Evolutionary conservation across 2,113 vertebrate genomes (phyloP).

Genomic region (Sialia sialis): DNA sequence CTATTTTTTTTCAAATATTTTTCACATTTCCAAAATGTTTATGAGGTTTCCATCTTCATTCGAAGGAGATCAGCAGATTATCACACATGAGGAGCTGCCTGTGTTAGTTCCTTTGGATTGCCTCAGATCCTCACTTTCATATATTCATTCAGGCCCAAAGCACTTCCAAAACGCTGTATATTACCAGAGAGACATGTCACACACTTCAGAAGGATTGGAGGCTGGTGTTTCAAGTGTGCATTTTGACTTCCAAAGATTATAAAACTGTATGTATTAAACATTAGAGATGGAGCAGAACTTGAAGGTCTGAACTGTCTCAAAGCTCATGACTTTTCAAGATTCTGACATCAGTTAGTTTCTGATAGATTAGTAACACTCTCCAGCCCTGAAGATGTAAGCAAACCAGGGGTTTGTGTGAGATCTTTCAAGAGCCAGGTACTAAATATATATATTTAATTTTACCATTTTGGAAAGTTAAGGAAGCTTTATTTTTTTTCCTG

Average conservation of each 20-base stretch:
- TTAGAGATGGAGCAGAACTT: neutral
- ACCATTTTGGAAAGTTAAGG: neutral
- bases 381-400: neutral
- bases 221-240: neutral
- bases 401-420: neutral
- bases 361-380: neutral
- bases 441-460: neutral
- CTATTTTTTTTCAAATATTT: neutral
- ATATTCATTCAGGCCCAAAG: neutral
- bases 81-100: neutral
- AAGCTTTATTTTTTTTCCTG: too few species aligned
- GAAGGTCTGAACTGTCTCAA: neutral
- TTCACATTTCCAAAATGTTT: neutral
- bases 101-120: neutral
- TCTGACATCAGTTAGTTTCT: neutral
- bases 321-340: neutral
- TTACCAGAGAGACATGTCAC: neutral
- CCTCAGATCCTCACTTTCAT: neutral
- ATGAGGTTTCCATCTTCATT: neutral
- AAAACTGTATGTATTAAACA: slow-evolving; percentile 2
- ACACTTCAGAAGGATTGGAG: neutral
- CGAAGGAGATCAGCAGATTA: neutral
- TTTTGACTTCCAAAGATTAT: neutral
- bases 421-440: neutral
- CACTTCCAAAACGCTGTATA: neutral